Conservation (phyloP, 1,140 invertebrate species). For the Leptonema lineaticorne region DNA sequence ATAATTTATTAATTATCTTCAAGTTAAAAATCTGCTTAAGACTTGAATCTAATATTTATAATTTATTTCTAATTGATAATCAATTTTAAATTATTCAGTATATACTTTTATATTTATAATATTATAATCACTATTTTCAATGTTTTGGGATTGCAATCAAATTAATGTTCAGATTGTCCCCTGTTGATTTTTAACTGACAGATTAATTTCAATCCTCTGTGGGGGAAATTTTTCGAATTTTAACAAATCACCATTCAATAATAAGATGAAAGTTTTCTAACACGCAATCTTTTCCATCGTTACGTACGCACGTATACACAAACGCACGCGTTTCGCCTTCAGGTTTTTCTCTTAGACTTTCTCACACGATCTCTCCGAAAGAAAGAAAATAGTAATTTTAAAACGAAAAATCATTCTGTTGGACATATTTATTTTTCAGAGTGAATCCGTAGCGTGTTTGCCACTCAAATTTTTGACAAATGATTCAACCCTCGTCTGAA, state of each 20-base stretch:
- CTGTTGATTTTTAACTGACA: too few relatives aligned
- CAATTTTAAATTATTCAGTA: too few relatives aligned
- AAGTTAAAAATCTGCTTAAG: too few relatives aligned
- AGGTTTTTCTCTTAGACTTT: neutral
- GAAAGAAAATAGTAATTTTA: neutral
- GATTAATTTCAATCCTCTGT: too few relatives aligned
- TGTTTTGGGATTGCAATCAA: too few relatives aligned
- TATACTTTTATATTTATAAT: too few relatives aligned
- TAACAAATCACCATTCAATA: neutral
- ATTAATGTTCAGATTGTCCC: too few relatives aligned
- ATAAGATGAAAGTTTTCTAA: neutral
- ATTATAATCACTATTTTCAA: too few relatives aligned
- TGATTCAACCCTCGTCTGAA: neutral
- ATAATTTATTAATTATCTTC: too few relatives aligned
- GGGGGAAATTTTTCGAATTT: too few relatives aligned
- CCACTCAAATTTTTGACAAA: neutral
- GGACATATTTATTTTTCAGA: neutral
- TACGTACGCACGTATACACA: neutral
- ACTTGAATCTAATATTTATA: too few relatives aligned
- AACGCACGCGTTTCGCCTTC: neutral
- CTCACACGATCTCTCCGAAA: neutral
- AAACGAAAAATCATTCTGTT: slow-evolving; percentile 3
- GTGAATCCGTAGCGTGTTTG: slow-evolving; percentile 1
- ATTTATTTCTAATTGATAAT: too few relatives aligned
- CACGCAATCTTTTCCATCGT: neutral